Base-by-base conservation (phyloP, 2,113 vertebrate genomes). In the Chionodraco myersi region DNA sequence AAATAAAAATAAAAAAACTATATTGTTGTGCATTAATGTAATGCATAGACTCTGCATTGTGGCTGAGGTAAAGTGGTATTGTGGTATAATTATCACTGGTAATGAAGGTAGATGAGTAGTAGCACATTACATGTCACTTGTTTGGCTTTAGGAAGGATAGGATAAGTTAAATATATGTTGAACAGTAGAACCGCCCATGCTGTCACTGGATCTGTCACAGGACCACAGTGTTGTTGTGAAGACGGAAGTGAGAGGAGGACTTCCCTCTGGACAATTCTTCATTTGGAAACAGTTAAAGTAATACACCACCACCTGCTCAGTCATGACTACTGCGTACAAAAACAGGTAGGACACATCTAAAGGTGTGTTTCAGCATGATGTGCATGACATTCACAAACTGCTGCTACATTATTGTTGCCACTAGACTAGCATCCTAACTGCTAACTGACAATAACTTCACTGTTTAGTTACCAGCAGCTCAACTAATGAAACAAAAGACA, bases 311-410 rank as follows among this genome's bases (percentile, higher is more conserved):
- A 57, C 30, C 73, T 63, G 57, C 9, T 1, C 59, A 88, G 84
- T 88, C 86, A 98, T 99, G 97, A 97, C 96, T 91, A 96, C 96
- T 72, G 92, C 97, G 18, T 97, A 98, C 94, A 95, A 86, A 94
- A 98, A 93, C 95, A 96, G 97, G 97, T 97, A 51, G 90, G 92
- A 60, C n/a, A 15, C 49, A 21, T 15, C 1, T 15, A n/a, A 59
- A 23, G 36, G 5, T 72, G 34, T 21, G 4, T 26, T 63, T 8
- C 18, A 51, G 21, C 48, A 12, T 4, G 15, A 0, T 1, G 15
- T 13, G 10, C 56, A 34, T n/a, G 3, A 16, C 18, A 2, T 30
- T 10, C 1, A 14, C 1, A n/a, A 68, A 21, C 10, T 5, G 6
- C 2, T 10, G 18, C 2, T 30, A 3, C 59, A 66, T 54, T 49